Base-by-base conservation (phyloP, 1,140 invertebrate genomes). In the Heliconius congener region DNA sequence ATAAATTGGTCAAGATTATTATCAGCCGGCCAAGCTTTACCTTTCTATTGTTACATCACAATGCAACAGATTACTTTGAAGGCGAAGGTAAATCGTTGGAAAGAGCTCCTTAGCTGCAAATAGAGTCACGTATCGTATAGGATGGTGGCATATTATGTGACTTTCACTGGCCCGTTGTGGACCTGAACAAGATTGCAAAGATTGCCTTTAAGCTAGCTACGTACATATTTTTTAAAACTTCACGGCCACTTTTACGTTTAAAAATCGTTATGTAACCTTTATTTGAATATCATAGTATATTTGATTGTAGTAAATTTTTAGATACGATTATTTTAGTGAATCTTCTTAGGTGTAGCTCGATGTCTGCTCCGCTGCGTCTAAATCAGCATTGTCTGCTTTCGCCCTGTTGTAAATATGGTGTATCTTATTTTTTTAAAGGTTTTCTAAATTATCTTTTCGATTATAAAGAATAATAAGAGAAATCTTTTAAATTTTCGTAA, bases 41-140 rank as follows among this genome's bases (percentile, higher is more conserved):
- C 55, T 75, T 76, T 79, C 80, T 78, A 86, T 89, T 87, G 85
- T 86, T 89, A 81, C 55, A 83, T 81, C 77, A 89, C 84, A 91
- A 88, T 84, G 84, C 84, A 83, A 86, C 84, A 85, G 86, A 87
- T 89, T 90, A 84, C 84, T 84, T 86, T 85, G 83, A 82, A 81
- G 79, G 78, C 74, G 77, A 81, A 88, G 85, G 85, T 89, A 87
- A 91, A 91, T 91, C 87, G 88, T 82, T 66, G 77, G 81, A 82
- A 85, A 83, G 84, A 84, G 85, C 80, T 76, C 85, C 77, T 84
- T 86, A 83, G 84, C 82, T 82, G 72, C 81, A 86, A 91, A 90
- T 88, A 88, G 87, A 89, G 90, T 91, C 90, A 92, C 90, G 90
- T 92, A 86, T 79, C 82, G 84, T 89, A 92, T 89, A 90, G 88